These are phyloP conservation scores for Agelas oroides DNA, from an alignment of 37 sponge, comb jelly and placozoan species.

Conservation along the genomic window DNA sequence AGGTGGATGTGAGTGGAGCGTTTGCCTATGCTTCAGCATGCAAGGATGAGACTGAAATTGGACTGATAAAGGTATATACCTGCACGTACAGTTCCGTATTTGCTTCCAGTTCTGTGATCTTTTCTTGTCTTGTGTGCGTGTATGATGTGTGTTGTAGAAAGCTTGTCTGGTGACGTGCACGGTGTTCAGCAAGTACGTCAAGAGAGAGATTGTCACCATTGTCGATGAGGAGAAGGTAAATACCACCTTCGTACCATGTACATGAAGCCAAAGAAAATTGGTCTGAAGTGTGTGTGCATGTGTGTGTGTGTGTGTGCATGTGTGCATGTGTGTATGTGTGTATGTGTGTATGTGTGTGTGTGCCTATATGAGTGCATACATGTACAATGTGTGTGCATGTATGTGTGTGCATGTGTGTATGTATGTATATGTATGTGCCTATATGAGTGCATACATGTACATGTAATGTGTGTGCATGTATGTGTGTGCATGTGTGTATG, in stretches of 20 bases:
- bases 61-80: slow-evolving; percentile 79
- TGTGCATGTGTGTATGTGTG: slow-evolving; percentile 24
- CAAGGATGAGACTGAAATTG: slow-evolving; percentile 88
- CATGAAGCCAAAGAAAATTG: neutral
- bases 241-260: too few species aligned
- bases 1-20: slow-evolving; percentile 83
- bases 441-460: too few species aligned
- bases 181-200: slow-evolving; percentile 92
- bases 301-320: slow-evolving; percentile 29
- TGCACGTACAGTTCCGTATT: too few species aligned
- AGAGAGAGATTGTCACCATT: slow-evolving; percentile 90
- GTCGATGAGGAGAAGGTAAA: slow-evolving; percentile 93
- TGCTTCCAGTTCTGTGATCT: too few species aligned
- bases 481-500: too few species aligned
- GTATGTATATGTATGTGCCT: too few species aligned
- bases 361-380: too few species aligned
- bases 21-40: slow-evolving; percentile 85
- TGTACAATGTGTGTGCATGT: too few species aligned
- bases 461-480: too few species aligned
- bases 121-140: too few species aligned
- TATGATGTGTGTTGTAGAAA: slow-evolving; percentile 54
- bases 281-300: slow-evolving; percentile 10
- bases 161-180: slow-evolving; percentile 86
- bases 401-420: too few species aligned
- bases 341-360: too few species aligned